Percentiles rank a stretch among this genome's conserved stretches.
Conservation (phyloP, 64 coral and sea anemone species). For the Trachythela sp. region DNA sequence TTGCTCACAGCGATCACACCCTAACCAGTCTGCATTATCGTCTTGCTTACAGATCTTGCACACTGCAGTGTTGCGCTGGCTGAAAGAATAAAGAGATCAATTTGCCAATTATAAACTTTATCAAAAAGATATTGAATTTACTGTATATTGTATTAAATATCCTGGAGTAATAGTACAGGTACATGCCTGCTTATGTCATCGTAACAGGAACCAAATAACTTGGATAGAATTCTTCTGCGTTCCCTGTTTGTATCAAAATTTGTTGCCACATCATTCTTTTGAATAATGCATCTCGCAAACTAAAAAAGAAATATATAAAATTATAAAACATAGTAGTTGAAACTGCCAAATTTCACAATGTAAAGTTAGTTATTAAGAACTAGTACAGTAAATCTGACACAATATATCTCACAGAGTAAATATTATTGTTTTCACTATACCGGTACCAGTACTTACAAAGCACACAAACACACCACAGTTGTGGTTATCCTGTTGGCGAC, state of each 20-base stretch:
- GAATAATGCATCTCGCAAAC: neutral
- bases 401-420: neutral
- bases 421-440: neutral
- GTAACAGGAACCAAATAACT: too few relatives aligned
- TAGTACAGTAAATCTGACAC: neutral
- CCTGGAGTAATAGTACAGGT: too few relatives aligned
- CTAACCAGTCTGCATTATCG: slow-evolving; percentile 45
- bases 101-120: neutral
- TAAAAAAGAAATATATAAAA: too few relatives aligned
- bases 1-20: slow-evolving; percentile 47
- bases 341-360: too few relatives aligned
- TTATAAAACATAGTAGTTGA: too few relatives aligned
- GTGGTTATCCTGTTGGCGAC: neutral
- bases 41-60: slow-evolving; percentile 49
- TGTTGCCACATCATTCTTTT: neutral
- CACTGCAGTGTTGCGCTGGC: slow-evolving; percentile 15
- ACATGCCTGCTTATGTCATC: too few relatives aligned
- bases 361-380: neutral
- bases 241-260: neutral
- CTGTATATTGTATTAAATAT: too few relatives aligned
- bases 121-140: neutral
- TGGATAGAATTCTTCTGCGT: too few relatives aligned
- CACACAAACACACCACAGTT: slow-evolving; percentile 45
- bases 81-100: neutral
- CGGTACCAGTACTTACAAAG: slow-evolving; percentile 24